Base-by-base conservation (phyloP, 2,888 invertebrate genomes). In the Agrotis segetum region DNA sequence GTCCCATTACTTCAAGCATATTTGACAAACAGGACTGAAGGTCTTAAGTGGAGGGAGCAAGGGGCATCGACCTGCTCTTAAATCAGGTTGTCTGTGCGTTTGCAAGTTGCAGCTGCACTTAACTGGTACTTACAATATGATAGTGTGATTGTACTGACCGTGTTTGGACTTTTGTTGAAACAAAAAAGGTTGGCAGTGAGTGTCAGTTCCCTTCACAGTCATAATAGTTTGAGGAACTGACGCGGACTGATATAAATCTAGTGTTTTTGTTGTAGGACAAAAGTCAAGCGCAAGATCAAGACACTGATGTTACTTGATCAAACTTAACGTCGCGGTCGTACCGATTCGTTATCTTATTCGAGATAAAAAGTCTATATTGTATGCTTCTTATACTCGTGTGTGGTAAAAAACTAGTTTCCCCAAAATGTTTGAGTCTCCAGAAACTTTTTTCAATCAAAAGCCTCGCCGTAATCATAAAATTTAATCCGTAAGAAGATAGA, bases 61-160 rank as follows among this genome's bases (percentile, higher is more conserved):
- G 82, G 88, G 88, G 83, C 92, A 85, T 89, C 91, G 92, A 92
- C 92, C 82, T 86, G 89, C 40, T 89, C 89, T 92, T 94, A 94
- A 94, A 94, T 95, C 94, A 93, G 91, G 88, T 89, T 92, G 94
- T 93, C 92, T 91, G 90, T 87, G 87, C 86, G 87, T 87, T 85
- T 86, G 88, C 86, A 82, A 86, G 84, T 82, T 83, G 85, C 88
- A 86, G 88, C 87, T 88, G 87, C 85, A 80, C 85, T 78, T 83
- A 75, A 74, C 67, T 77, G 68, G 64, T 71, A 63, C 71, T 74
- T 74, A 71, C 68, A 79, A 61, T 65, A 59, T 75, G 70, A 83
- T 77, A 79, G 74, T 72, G 75, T 77, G 70, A 82, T 70, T 81
- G 62, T 71, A 62, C 60, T 70, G 75, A 56, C 74, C 64, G 64